Evolutionary conservation across 64 coral and sea anemone species (phyloP).

Genomic region (Platygyra sinensis): DNA sequence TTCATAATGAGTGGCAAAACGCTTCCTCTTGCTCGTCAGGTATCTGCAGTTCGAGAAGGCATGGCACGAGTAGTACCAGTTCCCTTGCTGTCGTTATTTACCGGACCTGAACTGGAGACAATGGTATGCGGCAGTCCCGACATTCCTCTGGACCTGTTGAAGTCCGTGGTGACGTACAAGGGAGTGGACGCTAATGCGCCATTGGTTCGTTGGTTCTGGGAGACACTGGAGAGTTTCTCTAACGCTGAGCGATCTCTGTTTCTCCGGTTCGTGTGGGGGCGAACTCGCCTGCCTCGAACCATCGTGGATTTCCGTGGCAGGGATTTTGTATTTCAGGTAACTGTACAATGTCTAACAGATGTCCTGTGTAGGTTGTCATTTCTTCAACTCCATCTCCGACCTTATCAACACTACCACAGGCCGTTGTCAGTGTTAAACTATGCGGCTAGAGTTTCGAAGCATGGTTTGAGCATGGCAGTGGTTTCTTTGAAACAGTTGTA

Average conservation of each 20-base stretch:
- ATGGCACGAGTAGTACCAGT: slow-evolving; percentile 96
- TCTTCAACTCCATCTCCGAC: too few relatives aligned
- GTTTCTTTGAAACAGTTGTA: too few relatives aligned
- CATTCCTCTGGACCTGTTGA: slow-evolving; percentile 91
- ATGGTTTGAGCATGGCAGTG: too few relatives aligned
- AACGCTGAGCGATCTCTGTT: slow-evolving; percentile 97
- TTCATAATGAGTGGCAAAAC: too few relatives aligned
- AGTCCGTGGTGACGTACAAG: slow-evolving; percentile 96
- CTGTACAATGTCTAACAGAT: neutral
- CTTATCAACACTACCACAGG: too few relatives aligned
- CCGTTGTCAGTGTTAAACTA: too few relatives aligned
- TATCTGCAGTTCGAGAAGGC: slow-evolving; percentile 90
- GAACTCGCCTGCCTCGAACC: slow-evolving; percentile 94
- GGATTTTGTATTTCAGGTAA: slow-evolving; percentile 99
- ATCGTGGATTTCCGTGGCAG: slow-evolving; percentile 96
- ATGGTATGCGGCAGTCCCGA: slow-evolving; percentile 99
- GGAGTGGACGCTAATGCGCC: slow-evolving; percentile 84
- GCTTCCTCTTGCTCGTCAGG: neutral
- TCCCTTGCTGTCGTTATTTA: slow-evolving; percentile 91
- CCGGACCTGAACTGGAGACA: slow-evolving; percentile 88
- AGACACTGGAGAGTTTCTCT: slow-evolving; percentile 94
- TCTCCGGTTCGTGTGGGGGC: slow-evolving; percentile 97
- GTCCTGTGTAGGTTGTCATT: too few relatives aligned
- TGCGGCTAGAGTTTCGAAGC: too few relatives aligned
- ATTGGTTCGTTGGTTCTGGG: slow-evolving; percentile 98